phyloP scores from a whole-genome alignment of 2,113 vertebrate genomes.

The Pelecanus crispus region DNA sequence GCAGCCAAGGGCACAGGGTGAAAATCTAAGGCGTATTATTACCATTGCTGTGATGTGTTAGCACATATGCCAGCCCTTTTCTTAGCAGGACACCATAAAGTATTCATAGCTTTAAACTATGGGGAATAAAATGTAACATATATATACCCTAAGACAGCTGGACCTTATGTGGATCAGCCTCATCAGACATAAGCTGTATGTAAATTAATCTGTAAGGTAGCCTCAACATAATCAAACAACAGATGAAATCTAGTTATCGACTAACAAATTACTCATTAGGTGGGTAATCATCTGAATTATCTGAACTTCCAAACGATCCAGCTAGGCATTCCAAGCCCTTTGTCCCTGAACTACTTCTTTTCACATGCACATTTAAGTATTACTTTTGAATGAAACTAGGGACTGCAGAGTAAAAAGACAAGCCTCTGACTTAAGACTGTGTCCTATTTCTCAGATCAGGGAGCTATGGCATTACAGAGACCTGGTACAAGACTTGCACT shows the following conservation, averaged over 20 bases:
- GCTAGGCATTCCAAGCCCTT: neutral
- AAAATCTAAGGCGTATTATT: neutral
- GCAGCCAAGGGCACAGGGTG: neutral
- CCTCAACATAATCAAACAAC: neutral
- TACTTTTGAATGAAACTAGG: neutral
- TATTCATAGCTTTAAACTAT: neutral
- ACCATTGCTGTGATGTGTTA: neutral
- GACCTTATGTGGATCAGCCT: neutral
- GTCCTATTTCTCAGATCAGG: neutral
- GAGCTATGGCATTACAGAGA: neutral
- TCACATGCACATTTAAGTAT: neutral
- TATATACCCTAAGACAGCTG: neutral
- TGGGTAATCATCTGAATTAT: neutral
- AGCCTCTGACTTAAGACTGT: neutral
- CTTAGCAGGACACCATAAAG: neutral
- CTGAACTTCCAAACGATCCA: neutral
- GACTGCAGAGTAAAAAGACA: neutral
- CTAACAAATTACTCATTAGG: neutral
- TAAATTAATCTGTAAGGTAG: neutral
- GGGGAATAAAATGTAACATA: neutral
- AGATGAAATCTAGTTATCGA: neutral
- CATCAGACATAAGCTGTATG: neutral
- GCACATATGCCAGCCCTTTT: neutral
- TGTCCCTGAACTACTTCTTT: neutral
- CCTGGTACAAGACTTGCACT: neutral